Evolutionary conservation across 1,140 invertebrate species (phyloP).

Genomic region (Drosophila neocordata): DNA sequence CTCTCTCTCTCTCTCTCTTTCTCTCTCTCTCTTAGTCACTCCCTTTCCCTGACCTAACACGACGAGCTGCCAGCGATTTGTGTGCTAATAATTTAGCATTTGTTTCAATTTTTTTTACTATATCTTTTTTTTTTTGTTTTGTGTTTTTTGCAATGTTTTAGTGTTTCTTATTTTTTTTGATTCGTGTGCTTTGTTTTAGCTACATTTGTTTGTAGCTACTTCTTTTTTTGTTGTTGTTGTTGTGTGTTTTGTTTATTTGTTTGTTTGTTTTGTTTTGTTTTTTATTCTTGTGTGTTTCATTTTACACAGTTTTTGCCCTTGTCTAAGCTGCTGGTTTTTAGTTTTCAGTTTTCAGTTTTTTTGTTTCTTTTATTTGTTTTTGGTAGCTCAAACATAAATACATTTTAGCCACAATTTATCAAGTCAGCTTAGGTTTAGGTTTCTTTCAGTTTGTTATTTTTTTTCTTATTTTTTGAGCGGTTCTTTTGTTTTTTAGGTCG

Average conservation of each 20-base stretch:
- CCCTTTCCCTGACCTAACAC: slow-evolving; percentile 2
- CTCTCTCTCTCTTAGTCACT: no score
- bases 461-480: slow-evolving; percentile 40
- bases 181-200: slow-evolving; percentile 40
- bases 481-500: slow-evolving; percentile 55
- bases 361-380: slow-evolving; percentile 67
- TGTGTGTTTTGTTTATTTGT: slow-evolving; percentile 6
- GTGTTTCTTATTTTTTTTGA: slow-evolving; percentile 20
- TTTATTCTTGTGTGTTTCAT: slow-evolving; percentile 29
- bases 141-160: slow-evolving; percentile 14
- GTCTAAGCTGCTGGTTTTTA: slow-evolving; percentile 56
- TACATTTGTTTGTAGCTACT: slow-evolving; percentile 39
- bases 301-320: slow-evolving; percentile 59
- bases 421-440: slow-evolving; percentile 63
- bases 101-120: slow-evolving; percentile 50
- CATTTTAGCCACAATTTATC: slow-evolving; percentile 67
- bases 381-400: slow-evolving; percentile 71
- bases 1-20: slow-evolving; percentile 6
- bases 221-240: no score
- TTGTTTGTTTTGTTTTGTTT: slow-evolving; percentile 25
- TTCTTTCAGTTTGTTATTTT: slow-evolving; percentile 36
- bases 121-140: slow-evolving; percentile 20
- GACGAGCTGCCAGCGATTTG: slow-evolving; percentile 48
- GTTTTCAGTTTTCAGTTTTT: slow-evolving; percentile 46
- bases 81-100: slow-evolving; percentile 79